Conservation (phyloP, 2,888 invertebrate species). For the Drosophila subquinaria region DNA sequence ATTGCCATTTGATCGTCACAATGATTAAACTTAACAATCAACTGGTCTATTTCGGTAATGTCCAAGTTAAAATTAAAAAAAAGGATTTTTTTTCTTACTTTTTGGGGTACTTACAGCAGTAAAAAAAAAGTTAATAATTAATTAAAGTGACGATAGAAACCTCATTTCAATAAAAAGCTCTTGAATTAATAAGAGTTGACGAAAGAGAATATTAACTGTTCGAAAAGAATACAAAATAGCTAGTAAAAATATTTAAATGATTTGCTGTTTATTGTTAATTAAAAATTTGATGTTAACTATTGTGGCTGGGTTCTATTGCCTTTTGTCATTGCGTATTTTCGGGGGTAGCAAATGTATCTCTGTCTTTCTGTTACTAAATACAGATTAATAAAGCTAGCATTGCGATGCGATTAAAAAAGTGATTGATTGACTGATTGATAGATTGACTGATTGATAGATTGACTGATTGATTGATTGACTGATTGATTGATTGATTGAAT, state of each 20-base stretch:
- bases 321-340: neutral
- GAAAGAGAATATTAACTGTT: no score
- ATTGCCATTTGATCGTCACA: no score
- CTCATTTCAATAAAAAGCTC: no score
- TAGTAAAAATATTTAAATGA: neutral
- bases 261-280: neutral
- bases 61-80: no score
- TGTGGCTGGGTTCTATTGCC: neutral
- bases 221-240: neutral
- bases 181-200: neutral
- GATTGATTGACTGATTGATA: no score
- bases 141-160: no score
- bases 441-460: no score
- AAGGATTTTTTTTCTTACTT: no score
- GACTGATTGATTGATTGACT: neutral
- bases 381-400: conserved; percentile 1
- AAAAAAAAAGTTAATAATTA: no score
- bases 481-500: conserved; percentile 9
- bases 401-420: conserved; percentile 9
- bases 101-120: no score
- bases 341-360: neutral
- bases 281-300: neutral
- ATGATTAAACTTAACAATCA: no score
- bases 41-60: no score
- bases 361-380: neutral